Evolutionary conservation across 2,888 invertebrate species (phyloP), one percentile per base, ranked within the genome.

Genomic region (Ypsolopha sequella): DNA sequence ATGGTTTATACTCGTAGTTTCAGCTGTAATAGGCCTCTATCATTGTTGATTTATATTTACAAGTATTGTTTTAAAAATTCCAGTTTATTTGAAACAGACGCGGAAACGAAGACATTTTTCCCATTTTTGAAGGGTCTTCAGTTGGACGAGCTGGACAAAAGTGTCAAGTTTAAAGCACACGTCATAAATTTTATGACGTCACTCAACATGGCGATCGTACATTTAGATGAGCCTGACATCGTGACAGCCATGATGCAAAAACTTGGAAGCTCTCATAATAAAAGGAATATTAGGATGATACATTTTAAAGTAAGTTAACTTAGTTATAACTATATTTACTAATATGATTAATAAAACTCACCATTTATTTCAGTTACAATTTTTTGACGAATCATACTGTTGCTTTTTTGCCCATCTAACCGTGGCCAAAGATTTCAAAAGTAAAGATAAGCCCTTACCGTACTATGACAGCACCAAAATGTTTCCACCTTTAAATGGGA

Each of bases 171-270:
- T 54, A 69, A 65, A 50, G 79, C 80, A 0, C 82, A 84, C 54
- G 67, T 73, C 1, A 64, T 76, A 6, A 76, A 67, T 51, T 60
- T 81, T 0, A 80, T 84, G 76, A 59, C 70, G 0, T 55, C 75
- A 0, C 43, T 81, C 0, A 65, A 75, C 57, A 58, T 62, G 4
- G 66, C 71, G 0, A 66, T 84, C 6, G 50, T 51, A 1, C 68
- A 73, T 52, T 57, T 84, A 1, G 49, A 73, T 33, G 62, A 75
- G 8, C 80, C 81, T 0, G 71, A 75, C 6, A 55, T 79, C 1
- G 78, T 76, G 1, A 59, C 64, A 0, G 73, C 61, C 0, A 64
- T 77, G 61, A 76, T 80, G 75, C 59, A 68, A 39, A 80, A 77
- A 48, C 60, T 82, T 2, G 82, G 81, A 0, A 64, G 66, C 10